Percentiles rank a stretch among this genome's conserved stretches.
phyloP scores from a whole-genome alignment of 2,797 vertebrate genomes.

The Enteromius paludinosus region DNA sequence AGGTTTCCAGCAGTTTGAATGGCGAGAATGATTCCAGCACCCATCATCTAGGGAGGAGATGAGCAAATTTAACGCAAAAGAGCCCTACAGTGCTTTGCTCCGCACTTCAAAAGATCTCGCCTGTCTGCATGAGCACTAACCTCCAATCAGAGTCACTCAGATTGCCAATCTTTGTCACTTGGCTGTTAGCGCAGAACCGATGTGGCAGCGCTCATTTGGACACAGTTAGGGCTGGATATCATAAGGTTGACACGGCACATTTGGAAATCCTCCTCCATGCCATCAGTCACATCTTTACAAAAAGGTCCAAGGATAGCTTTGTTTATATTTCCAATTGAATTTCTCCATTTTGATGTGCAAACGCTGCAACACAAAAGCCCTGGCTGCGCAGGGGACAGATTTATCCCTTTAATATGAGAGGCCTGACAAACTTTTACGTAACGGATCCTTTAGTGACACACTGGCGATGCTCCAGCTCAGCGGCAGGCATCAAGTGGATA shows the following conservation, averaged over 20 bases:
- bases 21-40: neutral
- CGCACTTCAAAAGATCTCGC: conserved; percentile 23
- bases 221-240: neutral
- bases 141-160: conserved; percentile 37
- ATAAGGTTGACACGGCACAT: conserved; percentile 15
- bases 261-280: conserved; percentile 43
- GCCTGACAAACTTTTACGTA: conserved; percentile 59
- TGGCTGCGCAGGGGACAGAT: conserved; percentile 41
- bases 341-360: conserved; percentile 47
- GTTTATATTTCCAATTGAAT: conserved; percentile 41
- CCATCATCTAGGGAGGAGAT: conserved; percentile 11
- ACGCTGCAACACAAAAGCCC: conserved; percentile 40
- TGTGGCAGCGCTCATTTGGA: conserved; percentile 7
- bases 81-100: conserved; percentile 7
- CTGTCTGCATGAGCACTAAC: conserved; percentile 30
- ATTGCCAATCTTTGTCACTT: conserved; percentile 23
- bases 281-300: conserved; percentile 27
- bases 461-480: conserved; percentile 56
- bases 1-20: conserved; percentile 1
- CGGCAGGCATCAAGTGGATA: conserved; percentile 44
- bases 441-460: conserved; percentile 52
- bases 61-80: conserved; percentile 25
- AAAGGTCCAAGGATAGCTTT: conserved; percentile 25
- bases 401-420: conserved; percentile 58
- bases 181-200: neutral